A percentile compares a stretch with the other conserved stretches of the same genome.
Evolutionary conservation across 1,140 invertebrate genomes (phyloP).

Genomic region (Bombus difficillimus): DNA sequence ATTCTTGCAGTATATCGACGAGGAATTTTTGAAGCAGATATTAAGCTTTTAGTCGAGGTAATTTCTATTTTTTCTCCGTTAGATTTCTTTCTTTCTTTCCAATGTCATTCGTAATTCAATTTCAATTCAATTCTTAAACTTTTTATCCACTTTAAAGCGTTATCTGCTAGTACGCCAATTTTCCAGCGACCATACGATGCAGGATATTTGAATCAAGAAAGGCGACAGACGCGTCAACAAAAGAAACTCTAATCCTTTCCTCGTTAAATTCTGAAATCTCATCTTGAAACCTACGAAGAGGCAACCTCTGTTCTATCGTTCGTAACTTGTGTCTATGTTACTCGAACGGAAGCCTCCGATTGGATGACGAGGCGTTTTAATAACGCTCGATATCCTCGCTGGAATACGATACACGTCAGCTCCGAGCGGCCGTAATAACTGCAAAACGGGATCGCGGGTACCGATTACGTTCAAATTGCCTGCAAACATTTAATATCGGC

Average conservation of each 20-base stretch:
- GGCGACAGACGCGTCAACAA: too few species aligned
- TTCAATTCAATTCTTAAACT: too few species aligned
- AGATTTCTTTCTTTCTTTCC: too few species aligned
- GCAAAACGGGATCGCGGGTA: constrained; percentile 67
- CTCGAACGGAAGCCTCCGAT: not conserved
- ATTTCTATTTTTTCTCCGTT: too few species aligned
- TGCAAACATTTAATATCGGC: constrained; percentile 80
- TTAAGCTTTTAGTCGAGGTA: too few species aligned
- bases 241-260: not conserved
- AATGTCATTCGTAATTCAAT: too few species aligned
- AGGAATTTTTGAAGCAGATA: too few species aligned
- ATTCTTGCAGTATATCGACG: not conserved
- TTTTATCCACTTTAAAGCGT: too few species aligned
- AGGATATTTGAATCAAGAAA: not conserved
- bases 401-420: constrained; percentile 37
- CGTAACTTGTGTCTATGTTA: not conserved
- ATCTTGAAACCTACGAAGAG: not conserved
- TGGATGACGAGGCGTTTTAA: constrained; percentile 20
- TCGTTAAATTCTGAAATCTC: not conserved
- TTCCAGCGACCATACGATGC: too few species aligned
- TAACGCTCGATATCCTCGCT: constrained; percentile 32
- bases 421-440: constrained; percentile 67
- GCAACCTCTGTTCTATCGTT: not conserved
- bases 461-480: constrained; percentile 78
- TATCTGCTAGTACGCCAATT: too few species aligned